Percentiles rank a stretch among this genome's conserved stretches.
Conservation (phyloP, 1,140 invertebrate genomes). For the Drosophila novamexicana region DNA sequence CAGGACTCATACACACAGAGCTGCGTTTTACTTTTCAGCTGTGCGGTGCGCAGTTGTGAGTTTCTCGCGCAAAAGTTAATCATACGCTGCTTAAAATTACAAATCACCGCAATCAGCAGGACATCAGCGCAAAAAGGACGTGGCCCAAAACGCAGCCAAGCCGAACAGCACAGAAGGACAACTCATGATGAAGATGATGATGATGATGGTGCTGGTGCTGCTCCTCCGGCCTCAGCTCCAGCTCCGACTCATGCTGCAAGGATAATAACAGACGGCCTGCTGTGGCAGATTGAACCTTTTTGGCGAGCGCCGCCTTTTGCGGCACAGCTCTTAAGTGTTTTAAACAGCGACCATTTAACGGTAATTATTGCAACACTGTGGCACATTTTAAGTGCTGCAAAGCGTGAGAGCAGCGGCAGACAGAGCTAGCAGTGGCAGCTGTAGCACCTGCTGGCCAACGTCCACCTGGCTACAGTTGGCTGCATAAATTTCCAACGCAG, state of each 20-base stretch:
- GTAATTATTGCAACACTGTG: conserved; percentile 82
- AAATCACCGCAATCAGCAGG: conserved; percentile 74
- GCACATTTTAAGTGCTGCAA: conserved; percentile 75
- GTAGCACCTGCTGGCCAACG: conserved; percentile 21
- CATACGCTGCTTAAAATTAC: conserved; percentile 77
- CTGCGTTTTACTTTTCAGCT: conserved; percentile 13
- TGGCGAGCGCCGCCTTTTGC: conserved; percentile 6
- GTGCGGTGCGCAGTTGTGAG: neutral
- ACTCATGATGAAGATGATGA: conserved; percentile 2
- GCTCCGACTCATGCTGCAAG: conserved; percentile 39
- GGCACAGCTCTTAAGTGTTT: conserved; percentile 60
- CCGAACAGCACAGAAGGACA: conserved; percentile 3
- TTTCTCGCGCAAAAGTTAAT: conserved; percentile 61
- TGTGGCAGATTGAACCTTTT: conserved; percentile 49
- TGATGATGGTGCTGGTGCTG: neutral
- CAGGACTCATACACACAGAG: conserved; percentile 7
- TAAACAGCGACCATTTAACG: conserved; percentile 79
- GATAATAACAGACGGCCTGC: conserved; percentile 71
- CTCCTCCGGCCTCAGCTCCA: neutral
- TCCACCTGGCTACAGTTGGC: conserved; percentile 56
- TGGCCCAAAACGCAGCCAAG: conserved; percentile 14
- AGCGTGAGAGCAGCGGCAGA: neutral
- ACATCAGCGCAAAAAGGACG: conserved; percentile 28
- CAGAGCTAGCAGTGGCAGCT: conserved; percentile 6
- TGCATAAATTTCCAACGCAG: conserved; percentile 78